Base-by-base conservation (phyloP, 1,140 invertebrate species). In the Lepidurus apus region DNA sequence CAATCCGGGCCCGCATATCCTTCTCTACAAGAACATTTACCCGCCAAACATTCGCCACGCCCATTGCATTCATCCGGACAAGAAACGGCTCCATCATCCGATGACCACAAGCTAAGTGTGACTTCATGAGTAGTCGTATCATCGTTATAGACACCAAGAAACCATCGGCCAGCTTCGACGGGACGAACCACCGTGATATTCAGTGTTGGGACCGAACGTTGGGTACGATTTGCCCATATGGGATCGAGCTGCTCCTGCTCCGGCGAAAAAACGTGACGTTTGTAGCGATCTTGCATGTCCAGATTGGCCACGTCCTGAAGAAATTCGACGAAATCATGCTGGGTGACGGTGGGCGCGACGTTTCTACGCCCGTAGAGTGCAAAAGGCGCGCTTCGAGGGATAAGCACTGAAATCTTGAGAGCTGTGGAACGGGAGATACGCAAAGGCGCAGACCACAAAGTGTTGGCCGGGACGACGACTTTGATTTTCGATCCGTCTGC, bases 41-140 rank as follows among this genome's bases (percentile, higher is more conserved):
- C 96, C 79, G 96, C 90, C 83, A 95, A 93, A 85, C 97, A 99
- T 43, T 94, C 95, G 44, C 97, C 97, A 80, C 95, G 91, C 8
- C 95, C 95, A 74, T 93, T 94, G 85, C 97, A 99, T 84, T 98
- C 95, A 82, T 96, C 95, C 5, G 93, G 94, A 85, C 96, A 98
- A 77, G 93, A 93, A 74, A 93, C 94, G 77, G 92, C 93, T 7
- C 96, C 90, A 21, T 93, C 93, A 85, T 95, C 93, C 6, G 93
- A 93, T 85, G 94, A 92, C 78, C 92, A 91, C 75, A 94, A 91
- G 77, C 93, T 87, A 84, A 95, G 87, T 9, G 82, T 90, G 1
- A 96, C 91, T 82, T 90, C 91, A 83, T 96, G 92, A 24, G 93
- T 89, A 80, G 93, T 89, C 9, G 95, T 86, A 83, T 95, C 94